Conservation (phyloP, 2,797 vertebrate genomes). For the Florisuga fusca region DNA sequence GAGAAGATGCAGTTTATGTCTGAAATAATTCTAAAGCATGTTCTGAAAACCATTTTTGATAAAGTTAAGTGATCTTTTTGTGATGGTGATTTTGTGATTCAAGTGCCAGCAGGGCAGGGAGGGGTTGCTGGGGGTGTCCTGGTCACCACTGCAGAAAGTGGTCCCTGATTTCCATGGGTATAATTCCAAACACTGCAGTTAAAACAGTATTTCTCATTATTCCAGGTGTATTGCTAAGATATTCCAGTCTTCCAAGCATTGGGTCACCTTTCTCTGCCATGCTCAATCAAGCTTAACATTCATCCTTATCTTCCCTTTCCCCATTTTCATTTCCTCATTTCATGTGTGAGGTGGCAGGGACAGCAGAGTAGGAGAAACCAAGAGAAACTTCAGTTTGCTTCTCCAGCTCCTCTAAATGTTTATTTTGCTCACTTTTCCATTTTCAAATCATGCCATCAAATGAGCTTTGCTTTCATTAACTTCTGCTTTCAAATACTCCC, state of each 20-base stretch:
- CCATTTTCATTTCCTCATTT: not conserved
- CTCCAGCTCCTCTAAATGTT: not conserved
- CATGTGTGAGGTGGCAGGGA: not conserved
- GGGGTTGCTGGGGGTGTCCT: not conserved
- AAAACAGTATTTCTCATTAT: not conserved
- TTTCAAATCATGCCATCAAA: not conserved
- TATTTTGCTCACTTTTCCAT: not conserved
- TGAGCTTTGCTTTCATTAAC: not conserved
- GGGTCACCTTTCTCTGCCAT: not conserved
- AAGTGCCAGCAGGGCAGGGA: not conserved
- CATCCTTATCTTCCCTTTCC: not conserved
- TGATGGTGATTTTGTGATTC: not conserved
- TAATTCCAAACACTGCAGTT: not conserved
- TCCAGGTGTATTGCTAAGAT: not conserved
- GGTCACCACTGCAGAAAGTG: not conserved
- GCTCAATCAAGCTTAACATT: not conserved
- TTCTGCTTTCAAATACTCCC: conserved; percentile 19
- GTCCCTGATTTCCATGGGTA: not conserved
- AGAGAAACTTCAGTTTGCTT: not conserved
- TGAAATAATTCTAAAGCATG: not conserved
- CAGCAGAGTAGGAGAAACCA: not conserved
- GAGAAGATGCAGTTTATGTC: not conserved
- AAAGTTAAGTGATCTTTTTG: not conserved
- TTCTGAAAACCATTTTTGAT: not conserved
- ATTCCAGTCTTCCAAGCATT: not conserved